Evolutionary conservation across 2,888 invertebrate genomes (phyloP).

Genomic region (Cataglyphis albicans): DNA sequence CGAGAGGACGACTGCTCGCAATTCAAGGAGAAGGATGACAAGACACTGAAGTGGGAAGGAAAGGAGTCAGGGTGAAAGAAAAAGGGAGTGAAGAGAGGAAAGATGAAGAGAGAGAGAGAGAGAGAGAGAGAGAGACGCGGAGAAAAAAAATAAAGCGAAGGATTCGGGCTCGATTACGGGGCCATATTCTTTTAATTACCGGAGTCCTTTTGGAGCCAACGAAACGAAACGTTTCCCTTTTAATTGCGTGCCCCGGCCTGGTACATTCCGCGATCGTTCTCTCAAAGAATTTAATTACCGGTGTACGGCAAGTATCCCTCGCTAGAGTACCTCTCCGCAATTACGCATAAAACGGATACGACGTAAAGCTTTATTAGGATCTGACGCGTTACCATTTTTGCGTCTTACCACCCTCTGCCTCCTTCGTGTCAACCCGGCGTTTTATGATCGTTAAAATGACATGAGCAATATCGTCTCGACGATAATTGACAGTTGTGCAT

Average conservation of each 20-base stretch:
- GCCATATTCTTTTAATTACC: conserved; percentile 85
- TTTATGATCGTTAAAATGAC: conserved; percentile 7
- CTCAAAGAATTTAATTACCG: conserved; percentile 85
- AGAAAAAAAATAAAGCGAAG: conserved; percentile 61
- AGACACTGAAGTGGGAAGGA: conserved; percentile 10
- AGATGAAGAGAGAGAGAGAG: background rate
- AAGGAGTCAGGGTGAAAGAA: conserved; percentile 57
- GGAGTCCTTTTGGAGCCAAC: conserved; percentile 78
- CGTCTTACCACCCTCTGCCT: background rate
- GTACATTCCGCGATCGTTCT: conserved; percentile 85
- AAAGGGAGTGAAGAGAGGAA: conserved; percentile 28
- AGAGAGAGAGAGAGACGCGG: conserved; percentile 40
- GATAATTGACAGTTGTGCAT: background rate
- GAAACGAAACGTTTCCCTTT: conserved; percentile 84
- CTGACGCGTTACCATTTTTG: conserved; percentile 58
- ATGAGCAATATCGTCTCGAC: background rate
- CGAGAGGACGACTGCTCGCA: conserved; percentile 16
- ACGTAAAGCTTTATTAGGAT: conserved; percentile 78
- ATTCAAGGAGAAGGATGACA: conserved; percentile 25
- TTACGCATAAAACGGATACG: conserved; percentile 75
- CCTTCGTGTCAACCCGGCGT: background rate
- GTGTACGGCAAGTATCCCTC: conserved; percentile 74
- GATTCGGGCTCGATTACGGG: conserved; percentile 79
- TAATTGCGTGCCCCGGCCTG: conserved; percentile 83
- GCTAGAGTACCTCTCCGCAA: conserved; percentile 36